Percentiles rank a stretch among this genome's conserved stretches.
Conservation (phyloP, 1,140 invertebrate species). For the Phenacoccus solenopsis region DNA sequence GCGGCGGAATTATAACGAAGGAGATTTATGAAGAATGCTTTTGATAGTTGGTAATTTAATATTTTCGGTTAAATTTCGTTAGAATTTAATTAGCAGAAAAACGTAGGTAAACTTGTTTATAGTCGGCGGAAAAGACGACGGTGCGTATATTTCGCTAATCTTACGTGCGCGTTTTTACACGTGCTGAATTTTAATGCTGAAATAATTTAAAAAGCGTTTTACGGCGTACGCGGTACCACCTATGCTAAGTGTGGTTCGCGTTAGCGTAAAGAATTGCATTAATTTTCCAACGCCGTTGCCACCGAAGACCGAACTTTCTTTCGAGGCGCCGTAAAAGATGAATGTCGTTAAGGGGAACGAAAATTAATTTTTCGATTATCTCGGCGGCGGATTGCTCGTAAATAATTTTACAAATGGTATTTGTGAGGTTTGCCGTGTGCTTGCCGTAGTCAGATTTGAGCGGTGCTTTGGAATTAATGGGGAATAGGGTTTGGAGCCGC, state of each 20-base stretch:
- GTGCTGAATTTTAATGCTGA: not conserved
- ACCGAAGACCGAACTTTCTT: not conserved
- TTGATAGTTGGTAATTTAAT: not conserved
- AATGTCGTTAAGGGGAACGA: not conserved
- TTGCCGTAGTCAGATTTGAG: too few species aligned
- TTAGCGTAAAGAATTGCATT: not conserved
- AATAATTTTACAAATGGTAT: not conserved
- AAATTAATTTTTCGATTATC: slow-evolving; percentile 3
- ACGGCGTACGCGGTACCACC: not conserved
- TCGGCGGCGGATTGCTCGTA: not conserved
- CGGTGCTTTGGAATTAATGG: too few species aligned
- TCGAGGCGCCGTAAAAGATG: not conserved
- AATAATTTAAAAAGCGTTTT: not conserved
- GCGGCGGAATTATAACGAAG: too few species aligned
- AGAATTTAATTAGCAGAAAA: not conserved
- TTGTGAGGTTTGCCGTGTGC: too few species aligned
- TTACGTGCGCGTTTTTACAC: not conserved
- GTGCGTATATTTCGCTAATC: not conserved
- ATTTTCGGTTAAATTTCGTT: not conserved
- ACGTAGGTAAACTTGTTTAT: not conserved
- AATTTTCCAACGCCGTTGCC: not conserved
- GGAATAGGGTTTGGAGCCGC: too few species aligned
- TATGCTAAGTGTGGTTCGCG: not conserved
- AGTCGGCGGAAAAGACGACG: not conserved
- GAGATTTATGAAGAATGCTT: too few species aligned